phyloP scores from a whole-genome alignment of 2,888 invertebrate species.

The Acronicta psi region DNA sequence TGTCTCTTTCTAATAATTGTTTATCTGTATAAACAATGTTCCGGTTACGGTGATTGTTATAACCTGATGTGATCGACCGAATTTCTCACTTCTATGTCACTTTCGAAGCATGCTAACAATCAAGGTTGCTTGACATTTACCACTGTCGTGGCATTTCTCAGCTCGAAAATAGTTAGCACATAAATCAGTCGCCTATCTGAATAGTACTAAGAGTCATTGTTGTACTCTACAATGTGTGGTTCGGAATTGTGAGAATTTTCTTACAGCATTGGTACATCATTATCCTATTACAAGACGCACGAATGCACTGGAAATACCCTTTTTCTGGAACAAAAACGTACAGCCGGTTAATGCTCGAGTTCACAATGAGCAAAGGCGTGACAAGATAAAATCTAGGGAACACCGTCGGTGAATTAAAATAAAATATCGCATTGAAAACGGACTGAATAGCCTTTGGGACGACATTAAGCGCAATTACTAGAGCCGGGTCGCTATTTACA shows the following conservation, averaged over 20 bases:
- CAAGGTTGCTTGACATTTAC: conserved; percentile 15
- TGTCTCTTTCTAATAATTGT: too few relatives aligned
- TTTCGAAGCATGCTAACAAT: conserved; percentile 37
- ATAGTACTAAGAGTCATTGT: conserved; percentile 29
- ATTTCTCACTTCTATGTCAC: conserved; percentile 37
- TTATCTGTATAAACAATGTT: conserved; percentile 31
- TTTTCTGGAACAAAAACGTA: conserved; percentile 76
- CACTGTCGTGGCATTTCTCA: conserved; percentile 23
- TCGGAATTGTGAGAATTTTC: conserved; percentile 53
- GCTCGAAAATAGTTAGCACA: conserved; percentile 15
- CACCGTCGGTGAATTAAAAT: conserved; percentile 80
- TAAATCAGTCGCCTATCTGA: conserved; percentile 32
- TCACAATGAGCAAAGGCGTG: conserved; percentile 82
- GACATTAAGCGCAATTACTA: conserved; percentile 84
- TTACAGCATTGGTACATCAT: conserved; percentile 61
- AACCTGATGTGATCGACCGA: conserved; percentile 41
- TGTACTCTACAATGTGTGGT: conserved; percentile 22
- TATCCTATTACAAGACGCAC: conserved; percentile 75
- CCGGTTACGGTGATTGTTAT: conserved; percentile 31
- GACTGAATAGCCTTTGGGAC: conserved; percentile 82
- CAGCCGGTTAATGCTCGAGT: conserved; percentile 72
- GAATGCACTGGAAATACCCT: conserved; percentile 68
- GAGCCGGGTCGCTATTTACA: conserved; percentile 72
- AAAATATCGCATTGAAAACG: conserved; percentile 83
- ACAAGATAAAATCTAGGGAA: conserved; percentile 85